phyloP scores from a whole-genome alignment of 2,113 vertebrate species.

The Phalacrocorax brasilianus region DNA sequence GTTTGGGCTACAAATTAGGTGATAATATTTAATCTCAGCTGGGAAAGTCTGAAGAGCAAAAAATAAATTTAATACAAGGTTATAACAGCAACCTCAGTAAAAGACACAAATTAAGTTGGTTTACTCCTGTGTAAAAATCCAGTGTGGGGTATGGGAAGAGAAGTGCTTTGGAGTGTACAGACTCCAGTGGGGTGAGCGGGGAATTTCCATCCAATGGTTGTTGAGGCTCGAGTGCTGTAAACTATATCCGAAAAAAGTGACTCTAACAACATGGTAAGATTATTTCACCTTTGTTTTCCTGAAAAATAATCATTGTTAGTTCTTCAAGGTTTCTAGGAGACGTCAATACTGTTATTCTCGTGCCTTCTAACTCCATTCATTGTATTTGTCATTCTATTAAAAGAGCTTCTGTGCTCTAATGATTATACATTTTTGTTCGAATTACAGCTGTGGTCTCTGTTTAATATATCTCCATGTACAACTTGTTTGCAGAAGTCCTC shows the following conservation, averaged over 20 bases:
- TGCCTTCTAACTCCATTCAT: neutral
- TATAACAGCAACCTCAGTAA: neutral
- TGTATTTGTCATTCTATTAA: neutral
- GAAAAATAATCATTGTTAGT: neutral
- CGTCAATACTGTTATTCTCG: neutral
- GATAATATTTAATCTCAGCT: neutral
- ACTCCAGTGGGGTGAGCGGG: neutral
- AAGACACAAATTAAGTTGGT: neutral
- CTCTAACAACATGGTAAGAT: neutral
- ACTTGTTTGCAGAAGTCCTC: neutral
- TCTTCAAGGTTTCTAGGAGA: neutral
- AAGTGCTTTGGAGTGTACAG: neutral
- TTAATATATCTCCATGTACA: neutral
- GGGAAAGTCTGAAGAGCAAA: neutral
- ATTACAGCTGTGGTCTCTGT: neutral
- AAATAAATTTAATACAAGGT: neutral
- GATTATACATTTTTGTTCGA: neutral
- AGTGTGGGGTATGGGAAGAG: neutral
- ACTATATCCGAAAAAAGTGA: neutral
- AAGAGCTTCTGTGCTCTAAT: neutral
- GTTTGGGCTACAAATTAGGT: neutral
- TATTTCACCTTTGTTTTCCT: neutral
- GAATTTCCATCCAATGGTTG: neutral
- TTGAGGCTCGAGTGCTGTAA: neutral
- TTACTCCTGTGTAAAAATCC: neutral